phyloP scores from a whole-genome alignment of 2,113 vertebrate species.

The Fregata magnificens region DNA sequence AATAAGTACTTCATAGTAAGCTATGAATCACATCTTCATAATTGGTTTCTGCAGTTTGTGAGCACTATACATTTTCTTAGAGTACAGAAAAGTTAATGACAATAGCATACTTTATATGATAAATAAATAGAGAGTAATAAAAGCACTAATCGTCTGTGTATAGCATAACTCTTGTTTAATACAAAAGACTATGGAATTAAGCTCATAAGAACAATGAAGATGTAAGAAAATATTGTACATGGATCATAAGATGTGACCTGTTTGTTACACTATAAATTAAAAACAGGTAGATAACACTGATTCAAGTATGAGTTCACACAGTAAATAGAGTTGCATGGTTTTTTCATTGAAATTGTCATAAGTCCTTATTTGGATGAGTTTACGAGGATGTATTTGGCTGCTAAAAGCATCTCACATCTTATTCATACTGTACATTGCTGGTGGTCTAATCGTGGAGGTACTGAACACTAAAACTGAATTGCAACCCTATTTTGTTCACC shows the following conservation, averaged over 20 bases:
- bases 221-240: background rate
- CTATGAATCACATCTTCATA: background rate
- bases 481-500: background rate
- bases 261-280: background rate
- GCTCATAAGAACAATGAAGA: background rate
- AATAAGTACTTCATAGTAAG: background rate
- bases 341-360: background rate
- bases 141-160: background rate
- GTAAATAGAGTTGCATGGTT: background rate
- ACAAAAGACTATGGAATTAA: background rate
- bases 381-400: background rate
- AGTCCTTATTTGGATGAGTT: background rate
- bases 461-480: background rate
- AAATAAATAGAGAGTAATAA: background rate
- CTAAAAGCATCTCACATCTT: background rate
- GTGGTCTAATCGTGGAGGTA: background rate
- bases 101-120: background rate
- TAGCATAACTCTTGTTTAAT: background rate
- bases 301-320: background rate
- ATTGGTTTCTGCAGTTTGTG: background rate
- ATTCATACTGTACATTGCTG: background rate
- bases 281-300: background rate
- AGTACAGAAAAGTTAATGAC: background rate
- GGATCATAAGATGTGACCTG: background rate
- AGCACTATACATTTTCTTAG: background rate